Evolutionary conservation across 2,797 vertebrate genomes (phyloP).

Genomic region (Crocodylus rhombifer): DNA sequence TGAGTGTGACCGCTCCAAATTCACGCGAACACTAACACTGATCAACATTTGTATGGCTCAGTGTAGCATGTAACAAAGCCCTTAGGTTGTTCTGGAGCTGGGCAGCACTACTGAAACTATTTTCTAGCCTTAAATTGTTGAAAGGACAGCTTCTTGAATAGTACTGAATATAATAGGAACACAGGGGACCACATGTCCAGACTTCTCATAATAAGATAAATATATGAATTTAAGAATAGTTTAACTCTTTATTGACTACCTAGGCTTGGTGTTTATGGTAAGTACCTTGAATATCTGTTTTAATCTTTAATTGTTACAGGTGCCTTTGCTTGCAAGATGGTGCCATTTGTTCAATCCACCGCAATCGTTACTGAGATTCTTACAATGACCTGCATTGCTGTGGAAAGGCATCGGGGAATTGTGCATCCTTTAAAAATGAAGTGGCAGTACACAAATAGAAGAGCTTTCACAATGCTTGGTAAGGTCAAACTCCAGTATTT

Average conservation of each 20-base stretch:
- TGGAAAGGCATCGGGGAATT: constrained; percentile 84
- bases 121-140: background rate
- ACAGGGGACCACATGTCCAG: background rate
- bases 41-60: no score
- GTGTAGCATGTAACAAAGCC: no score
- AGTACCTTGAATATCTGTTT: background rate
- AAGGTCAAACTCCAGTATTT: constrained; percentile 13
- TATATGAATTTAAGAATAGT: background rate
- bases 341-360: constrained; percentile 82
- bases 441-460: constrained; percentile 81
- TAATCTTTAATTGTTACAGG: constrained; percentile 67
- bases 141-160: background rate
- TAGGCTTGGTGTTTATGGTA: background rate
- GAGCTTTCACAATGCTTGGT: constrained; percentile 83
- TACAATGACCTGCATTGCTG: constrained; percentile 85
- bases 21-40: no score
- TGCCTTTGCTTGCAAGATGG: constrained; percentile 84
- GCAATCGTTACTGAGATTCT: constrained; percentile 85
- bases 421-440: constrained; percentile 84
- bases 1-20: no score
- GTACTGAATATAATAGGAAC: background rate
- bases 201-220: background rate
- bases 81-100: no score
- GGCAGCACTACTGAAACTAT: background rate
- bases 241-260: background rate